phyloP scores from a whole-genome alignment of 2,888 invertebrate genomes.

The Lymantria monacha region DNA sequence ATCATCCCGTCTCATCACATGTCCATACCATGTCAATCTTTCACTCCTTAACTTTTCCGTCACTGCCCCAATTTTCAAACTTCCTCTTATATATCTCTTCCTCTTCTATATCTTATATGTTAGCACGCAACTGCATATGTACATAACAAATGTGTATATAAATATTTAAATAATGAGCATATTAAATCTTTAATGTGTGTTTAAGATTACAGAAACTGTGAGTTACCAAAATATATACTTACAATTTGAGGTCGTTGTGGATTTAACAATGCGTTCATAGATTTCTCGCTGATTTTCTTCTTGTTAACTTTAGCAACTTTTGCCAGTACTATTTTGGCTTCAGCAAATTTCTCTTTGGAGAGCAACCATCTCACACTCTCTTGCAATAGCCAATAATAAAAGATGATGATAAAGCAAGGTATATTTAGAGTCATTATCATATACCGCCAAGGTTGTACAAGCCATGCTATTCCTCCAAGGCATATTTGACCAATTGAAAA shows the following conservation, averaged over 20 bases:
- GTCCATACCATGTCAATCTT: no score
- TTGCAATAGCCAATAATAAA: slow-evolving; percentile 84
- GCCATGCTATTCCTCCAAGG: slow-evolving; percentile 86
- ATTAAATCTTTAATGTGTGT: no score
- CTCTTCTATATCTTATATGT: no score
- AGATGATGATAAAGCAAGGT: slow-evolving; percentile 85
- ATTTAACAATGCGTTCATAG: slow-evolving; percentile 61
- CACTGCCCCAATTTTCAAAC: no score
- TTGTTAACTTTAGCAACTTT: slow-evolving; percentile 84
- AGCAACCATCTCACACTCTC: slow-evolving; percentile 91
- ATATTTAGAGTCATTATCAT: slow-evolving; percentile 85
- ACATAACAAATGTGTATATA: no score
- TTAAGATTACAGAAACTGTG: no score
- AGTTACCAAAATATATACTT: no score
- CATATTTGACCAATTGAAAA: slow-evolving; percentile 88
- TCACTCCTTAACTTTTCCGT: no score
- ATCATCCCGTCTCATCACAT: no score
- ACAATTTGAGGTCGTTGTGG: neutral
- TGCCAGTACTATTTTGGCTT: slow-evolving; percentile 80
- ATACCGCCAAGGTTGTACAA: slow-evolving; percentile 85
- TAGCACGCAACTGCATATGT: no score
- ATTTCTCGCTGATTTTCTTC: slow-evolving; percentile 75
- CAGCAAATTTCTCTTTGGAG: slow-evolving; percentile 83
- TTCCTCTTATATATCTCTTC: no score
- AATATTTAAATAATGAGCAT: no score